Evolutionary conservation across 1,140 invertebrate genomes (phyloP).

Genomic region (Halictus rubicundus): DNA sequence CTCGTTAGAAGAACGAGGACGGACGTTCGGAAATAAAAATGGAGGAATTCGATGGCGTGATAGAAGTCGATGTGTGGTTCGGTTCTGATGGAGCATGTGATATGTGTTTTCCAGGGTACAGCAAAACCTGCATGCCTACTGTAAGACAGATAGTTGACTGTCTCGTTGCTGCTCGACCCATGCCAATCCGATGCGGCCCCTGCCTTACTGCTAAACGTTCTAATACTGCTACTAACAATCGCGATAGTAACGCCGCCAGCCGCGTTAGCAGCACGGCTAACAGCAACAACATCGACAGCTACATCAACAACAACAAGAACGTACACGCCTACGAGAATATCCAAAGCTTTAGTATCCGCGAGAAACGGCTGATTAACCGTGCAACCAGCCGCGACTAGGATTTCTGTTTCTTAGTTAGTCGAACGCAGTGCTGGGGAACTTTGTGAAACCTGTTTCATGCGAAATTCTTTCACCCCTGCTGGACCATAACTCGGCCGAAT

Average conservation of each 20-base stretch:
- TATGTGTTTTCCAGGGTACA: constrained; percentile 79
- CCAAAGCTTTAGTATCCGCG: constrained; percentile 43
- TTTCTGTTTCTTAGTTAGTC: not conserved
- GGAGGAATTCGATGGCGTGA: constrained; percentile 48
- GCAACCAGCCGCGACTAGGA: constrained; percentile 41
- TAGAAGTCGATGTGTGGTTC: constrained; percentile 61
- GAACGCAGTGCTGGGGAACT: constrained; percentile 23
- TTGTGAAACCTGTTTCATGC: not conserved
- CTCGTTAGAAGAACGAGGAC: not conserved
- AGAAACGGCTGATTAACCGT: constrained; percentile 19
- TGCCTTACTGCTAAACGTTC: constrained; percentile 77
- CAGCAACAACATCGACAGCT: constrained; percentile 55
- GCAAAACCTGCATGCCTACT: constrained; percentile 81
- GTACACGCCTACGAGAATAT: constrained; percentile 65
- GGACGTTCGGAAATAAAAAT: not conserved
- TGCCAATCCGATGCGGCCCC: constrained; percentile 76
- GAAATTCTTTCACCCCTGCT: not conserved
- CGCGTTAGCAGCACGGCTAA: constrained; percentile 64
- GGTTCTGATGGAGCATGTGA: constrained; percentile 79
- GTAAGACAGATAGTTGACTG: constrained; percentile 80
- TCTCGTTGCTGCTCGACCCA: constrained; percentile 77
- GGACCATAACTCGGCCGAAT: not conserved
- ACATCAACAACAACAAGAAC: constrained; percentile 56
- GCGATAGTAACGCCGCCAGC: constrained; percentile 63
- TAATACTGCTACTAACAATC: constrained; percentile 73